Conservation (phyloP, 2,113 vertebrate genomes). For the Piprites chloris region DNA sequence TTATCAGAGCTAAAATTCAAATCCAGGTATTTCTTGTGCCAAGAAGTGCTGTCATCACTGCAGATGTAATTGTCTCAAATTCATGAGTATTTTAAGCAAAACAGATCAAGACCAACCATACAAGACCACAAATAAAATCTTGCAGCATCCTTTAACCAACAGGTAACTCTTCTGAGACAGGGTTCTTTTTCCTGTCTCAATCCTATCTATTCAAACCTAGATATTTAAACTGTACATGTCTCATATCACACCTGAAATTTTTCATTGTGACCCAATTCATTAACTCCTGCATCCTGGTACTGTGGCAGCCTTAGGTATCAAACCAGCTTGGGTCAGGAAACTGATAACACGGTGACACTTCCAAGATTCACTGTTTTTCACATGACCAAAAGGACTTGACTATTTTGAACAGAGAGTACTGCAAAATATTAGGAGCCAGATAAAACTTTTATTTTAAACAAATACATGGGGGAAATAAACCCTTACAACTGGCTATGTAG, state of each 20-base stretch:
- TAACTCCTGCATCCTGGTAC: not conserved
- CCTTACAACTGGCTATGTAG: not conserved
- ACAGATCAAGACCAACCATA: not conserved
- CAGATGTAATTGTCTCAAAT: not conserved
- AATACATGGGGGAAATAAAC: not conserved
- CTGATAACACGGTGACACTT: fast-evolving
- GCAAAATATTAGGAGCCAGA: not conserved
- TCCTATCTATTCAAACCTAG: not conserved
- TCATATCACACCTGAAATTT: not conserved
- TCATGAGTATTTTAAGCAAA: not conserved
- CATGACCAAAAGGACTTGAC: not conserved
- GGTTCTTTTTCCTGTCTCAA: not conserved
- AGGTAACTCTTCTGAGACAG: not conserved
- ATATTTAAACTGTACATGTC: not conserved
- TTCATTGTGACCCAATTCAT: not conserved
- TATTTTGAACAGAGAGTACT: not conserved
- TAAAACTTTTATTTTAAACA: not conserved
- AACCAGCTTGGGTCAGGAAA: not conserved
- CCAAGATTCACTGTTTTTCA: not conserved
- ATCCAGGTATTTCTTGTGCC: not conserved
- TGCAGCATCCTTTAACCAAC: not conserved
- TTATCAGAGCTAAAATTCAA: not conserved
- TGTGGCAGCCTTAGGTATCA: not conserved
- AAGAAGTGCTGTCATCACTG: not conserved
- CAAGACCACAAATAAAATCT: not conserved